phyloP scores from a whole-genome alignment of 2,797 vertebrate species.

The Poliocrania exsul region DNA sequence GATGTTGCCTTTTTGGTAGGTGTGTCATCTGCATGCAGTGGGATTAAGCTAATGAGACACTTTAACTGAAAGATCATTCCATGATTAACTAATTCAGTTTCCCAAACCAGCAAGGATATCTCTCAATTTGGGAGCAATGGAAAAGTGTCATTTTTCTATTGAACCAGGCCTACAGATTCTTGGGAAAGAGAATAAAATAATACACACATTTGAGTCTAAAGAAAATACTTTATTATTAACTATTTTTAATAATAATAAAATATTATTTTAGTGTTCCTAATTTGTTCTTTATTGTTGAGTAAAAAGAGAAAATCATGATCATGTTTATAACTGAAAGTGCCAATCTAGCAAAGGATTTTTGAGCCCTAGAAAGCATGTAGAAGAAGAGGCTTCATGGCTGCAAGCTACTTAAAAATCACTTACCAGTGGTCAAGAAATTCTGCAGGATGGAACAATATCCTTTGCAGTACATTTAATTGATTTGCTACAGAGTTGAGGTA shows the following conservation, averaged over 20 bases:
- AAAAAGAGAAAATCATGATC: not conserved
- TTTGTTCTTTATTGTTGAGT: not conserved
- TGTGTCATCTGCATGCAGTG: not conserved
- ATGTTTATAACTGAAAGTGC: not conserved
- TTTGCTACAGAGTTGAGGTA: not conserved
- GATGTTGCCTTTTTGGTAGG: not conserved
- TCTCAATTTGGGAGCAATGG: not conserved
- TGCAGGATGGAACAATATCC: not conserved
- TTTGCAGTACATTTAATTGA: not conserved
- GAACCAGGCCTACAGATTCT: not conserved
- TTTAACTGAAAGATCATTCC: not conserved
- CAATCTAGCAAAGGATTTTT: not conserved
- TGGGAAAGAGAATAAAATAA: not conserved
- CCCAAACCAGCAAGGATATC: not conserved
- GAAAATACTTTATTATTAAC: not conserved
- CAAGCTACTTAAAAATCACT: not conserved
- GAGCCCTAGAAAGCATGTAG: not conserved
- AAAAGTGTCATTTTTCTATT: not conserved
- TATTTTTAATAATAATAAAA: not conserved
- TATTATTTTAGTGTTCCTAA: not conserved
- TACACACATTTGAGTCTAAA: not conserved
- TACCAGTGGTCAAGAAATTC: not conserved
- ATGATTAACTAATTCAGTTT: not conserved
- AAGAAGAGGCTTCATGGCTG: not conserved
- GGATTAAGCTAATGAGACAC: not conserved